Evolutionary conservation across 2,113 vertebrate genomes (phyloP).

Genomic region (Vulpes lagopus): DNA sequence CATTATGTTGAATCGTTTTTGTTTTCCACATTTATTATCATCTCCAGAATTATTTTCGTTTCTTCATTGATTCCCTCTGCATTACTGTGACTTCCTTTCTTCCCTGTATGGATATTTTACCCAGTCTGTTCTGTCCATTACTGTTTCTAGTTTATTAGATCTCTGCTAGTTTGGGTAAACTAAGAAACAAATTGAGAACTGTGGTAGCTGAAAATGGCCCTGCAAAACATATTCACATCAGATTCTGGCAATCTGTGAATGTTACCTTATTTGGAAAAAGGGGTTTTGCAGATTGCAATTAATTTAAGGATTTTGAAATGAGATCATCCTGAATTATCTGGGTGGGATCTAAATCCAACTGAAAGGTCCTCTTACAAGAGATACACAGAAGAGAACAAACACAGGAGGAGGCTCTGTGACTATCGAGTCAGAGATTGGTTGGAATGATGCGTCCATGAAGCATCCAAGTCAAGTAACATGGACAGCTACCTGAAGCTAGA

Average conservation of each 20-base stretch:
- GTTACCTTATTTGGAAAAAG: background rate
- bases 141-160: slow-evolving; percentile 5
- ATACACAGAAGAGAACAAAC: background rate
- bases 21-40: background rate
- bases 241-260: background rate
- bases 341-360: background rate
- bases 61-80: background rate
- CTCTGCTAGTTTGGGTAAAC: slow-evolving; percentile 6
- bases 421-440: background rate
- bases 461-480: background rate
- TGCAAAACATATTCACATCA: background rate
- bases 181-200: slow-evolving; percentile 31
- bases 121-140: background rate
- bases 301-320: slow-evolving; percentile 44
- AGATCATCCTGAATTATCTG: background rate
- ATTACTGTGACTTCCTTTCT: background rate
- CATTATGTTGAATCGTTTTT: slow-evolving; percentile 11
- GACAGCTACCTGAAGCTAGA: background rate
- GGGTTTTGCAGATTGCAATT: slow-evolving; percentile 21
- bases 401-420: background rate
- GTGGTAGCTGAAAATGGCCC: background rate
- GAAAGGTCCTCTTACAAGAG: background rate
- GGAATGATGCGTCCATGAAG: background rate
- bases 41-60: slow-evolving; percentile 28
- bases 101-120: background rate